phyloP scores from a whole-genome alignment of 2,113 vertebrate genomes.

The Nibea albiflora region DNA sequence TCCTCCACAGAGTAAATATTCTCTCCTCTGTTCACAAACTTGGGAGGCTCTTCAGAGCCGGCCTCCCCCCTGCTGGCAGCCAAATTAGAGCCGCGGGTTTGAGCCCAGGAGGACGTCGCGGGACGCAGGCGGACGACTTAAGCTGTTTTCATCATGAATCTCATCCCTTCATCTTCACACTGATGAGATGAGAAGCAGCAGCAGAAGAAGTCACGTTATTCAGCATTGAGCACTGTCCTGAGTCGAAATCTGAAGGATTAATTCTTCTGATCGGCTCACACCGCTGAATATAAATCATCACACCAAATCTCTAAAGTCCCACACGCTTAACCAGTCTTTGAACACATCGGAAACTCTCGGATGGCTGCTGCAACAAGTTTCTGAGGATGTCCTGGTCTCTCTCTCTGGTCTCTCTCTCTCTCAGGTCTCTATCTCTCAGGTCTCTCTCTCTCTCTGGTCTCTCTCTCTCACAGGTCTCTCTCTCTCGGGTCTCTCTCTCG shows the following conservation, averaged over 20 bases:
- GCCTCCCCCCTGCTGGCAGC: conserved; percentile 71
- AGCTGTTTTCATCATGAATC: conserved; percentile 72
- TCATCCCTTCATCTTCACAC: conserved; percentile 79
- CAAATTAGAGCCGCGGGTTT: conserved; percentile 77
- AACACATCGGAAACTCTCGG: conserved; percentile 43
- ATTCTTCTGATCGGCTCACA: conserved; percentile 54
- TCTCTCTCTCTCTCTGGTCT: too few relatives aligned
- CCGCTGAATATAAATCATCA: conserved; percentile 65
- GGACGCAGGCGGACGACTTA: conserved; percentile 76
- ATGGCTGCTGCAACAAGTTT: conserved; percentile 19
- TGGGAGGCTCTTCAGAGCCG: conserved; percentile 52
- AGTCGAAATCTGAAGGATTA: conserved; percentile 60
- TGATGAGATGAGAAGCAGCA: conserved; percentile 67
- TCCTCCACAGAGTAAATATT: conserved; percentile 65
- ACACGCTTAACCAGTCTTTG: conserved; percentile 54
- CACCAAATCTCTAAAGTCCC: conserved; percentile 63
- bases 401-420: neutral
- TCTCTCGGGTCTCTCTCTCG: too few relatives aligned
- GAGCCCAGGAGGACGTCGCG: conserved; percentile 64
- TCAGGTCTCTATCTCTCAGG: neutral
- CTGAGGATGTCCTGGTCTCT: neutral
- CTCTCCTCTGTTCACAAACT: conserved; percentile 57
- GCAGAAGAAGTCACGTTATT: conserved; percentile 61
- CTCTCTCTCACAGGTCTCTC: too few relatives aligned
- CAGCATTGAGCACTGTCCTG: conserved; percentile 29